Percentiles rank a stretch among this genome's conserved stretches.
Evolutionary conservation across 2,797 vertebrate genomes (phyloP).

Genomic region (Danio jaintianensis): DNA sequence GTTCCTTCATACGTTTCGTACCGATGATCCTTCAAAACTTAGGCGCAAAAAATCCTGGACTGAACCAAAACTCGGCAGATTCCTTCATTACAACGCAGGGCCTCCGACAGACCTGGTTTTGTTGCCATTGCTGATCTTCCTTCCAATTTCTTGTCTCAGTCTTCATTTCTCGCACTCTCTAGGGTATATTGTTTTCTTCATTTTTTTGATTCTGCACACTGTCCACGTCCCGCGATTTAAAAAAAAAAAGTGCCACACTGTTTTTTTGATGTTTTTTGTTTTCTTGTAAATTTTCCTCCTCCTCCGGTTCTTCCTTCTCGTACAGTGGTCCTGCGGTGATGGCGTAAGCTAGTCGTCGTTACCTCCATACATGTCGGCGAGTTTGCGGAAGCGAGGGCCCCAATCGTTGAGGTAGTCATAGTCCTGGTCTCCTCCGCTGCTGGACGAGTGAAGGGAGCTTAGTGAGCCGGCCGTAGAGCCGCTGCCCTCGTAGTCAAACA

Average conservation of each 20-base stretch:
- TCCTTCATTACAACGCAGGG: conserved; percentile 75
- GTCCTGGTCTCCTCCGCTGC: conserved; percentile 95
- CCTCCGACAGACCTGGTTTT: conserved; percentile 55
- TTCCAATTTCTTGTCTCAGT: conserved; percentile 64
- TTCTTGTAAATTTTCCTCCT: conserved; percentile 46
- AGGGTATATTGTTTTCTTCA: conserved; percentile 83
- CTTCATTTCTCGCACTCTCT: conserved; percentile 64
- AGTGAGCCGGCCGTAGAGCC: conserved; percentile 96
- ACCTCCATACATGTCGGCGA: conserved; percentile 96
- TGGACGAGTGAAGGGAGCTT: conserved; percentile 96
- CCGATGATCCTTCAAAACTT: conserved; percentile 82
- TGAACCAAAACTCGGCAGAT: conserved; percentile 85
- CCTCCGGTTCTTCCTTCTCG: conserved; percentile 17
- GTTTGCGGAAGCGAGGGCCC: conserved; percentile 97
- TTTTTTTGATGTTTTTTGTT: conserved; percentile 50
- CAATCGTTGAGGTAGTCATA: conserved; percentile 98
- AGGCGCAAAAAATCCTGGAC: conserved; percentile 77
- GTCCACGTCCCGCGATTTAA: conserved; percentile 80
- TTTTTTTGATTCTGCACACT: conserved; percentile 82
- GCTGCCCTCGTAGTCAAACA: conserved; percentile 97
- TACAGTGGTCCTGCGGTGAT: conserved; percentile 37
- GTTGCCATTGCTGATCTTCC: conserved; percentile 58
- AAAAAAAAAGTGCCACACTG: conserved; percentile 76
- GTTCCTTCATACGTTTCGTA: conserved; percentile 60
- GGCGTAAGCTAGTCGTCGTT: conserved; percentile 83